These are phyloP conservation scores for Pinctada fucata DNA, from an alignment of 2,888 invertebrate genomes.

Conservation along the genomic window DNA sequence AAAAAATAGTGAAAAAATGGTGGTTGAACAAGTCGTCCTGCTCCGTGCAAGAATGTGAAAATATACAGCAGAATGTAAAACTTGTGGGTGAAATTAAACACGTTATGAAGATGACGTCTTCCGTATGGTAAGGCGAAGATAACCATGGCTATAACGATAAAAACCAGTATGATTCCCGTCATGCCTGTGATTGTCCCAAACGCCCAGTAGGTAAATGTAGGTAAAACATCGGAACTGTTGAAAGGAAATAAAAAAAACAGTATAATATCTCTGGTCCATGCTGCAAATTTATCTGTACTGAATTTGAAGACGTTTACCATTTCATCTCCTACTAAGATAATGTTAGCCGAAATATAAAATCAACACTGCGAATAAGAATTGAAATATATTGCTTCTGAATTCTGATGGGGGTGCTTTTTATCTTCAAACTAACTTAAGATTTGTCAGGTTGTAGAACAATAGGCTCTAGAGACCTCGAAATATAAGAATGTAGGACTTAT, in stretches of 20 bases:
- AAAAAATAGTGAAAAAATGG: slow-evolving; percentile 81
- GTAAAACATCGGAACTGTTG: slow-evolving; percentile 80
- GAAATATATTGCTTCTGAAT: slow-evolving; percentile 80
- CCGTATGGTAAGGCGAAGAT: slow-evolving; percentile 80
- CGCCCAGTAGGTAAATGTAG: slow-evolving; percentile 82
- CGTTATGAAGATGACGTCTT: slow-evolving; percentile 79
- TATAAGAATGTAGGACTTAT: too few relatives aligned
- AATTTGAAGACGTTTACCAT: slow-evolving; percentile 78
- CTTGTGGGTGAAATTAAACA: slow-evolving; percentile 81
- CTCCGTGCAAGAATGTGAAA: slow-evolving; percentile 81
- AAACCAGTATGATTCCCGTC: slow-evolving; percentile 80
- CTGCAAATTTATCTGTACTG: slow-evolving; percentile 81
- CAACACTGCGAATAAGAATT: slow-evolving; percentile 76
- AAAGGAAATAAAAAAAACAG: slow-evolving; percentile 80
- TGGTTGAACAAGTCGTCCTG: slow-evolving; percentile 80
- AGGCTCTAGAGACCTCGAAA: too few relatives aligned
- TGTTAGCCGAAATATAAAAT: too few relatives aligned
- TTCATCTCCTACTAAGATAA: too few relatives aligned
- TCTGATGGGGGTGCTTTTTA: slow-evolving; percentile 77
- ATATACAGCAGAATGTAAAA: slow-evolving; percentile 81
- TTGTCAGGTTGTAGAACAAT: too few relatives aligned
- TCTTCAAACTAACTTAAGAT: too few relatives aligned
- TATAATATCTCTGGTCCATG: slow-evolving; percentile 80
- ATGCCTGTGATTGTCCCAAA: slow-evolving; percentile 79
- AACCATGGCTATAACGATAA: slow-evolving; percentile 80